phyloP scores from a whole-genome alignment of 1,140 invertebrate species.

The Drosophila fuyamai region DNA sequence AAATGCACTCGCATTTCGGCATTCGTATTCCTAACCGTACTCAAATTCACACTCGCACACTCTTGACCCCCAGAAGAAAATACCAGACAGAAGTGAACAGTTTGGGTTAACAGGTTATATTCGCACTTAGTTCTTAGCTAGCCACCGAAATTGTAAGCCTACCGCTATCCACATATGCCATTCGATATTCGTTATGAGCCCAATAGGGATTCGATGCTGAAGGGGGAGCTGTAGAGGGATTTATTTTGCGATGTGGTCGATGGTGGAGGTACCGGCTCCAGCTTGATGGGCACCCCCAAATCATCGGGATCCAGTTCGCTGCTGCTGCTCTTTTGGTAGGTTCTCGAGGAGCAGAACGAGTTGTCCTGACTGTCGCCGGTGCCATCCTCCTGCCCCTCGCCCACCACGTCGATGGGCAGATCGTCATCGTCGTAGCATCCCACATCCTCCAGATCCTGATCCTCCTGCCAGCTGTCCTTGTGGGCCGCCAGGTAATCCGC shows the following conservation, averaged over 20 bases:
- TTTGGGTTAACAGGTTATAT: not conserved
- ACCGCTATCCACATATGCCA: not conserved
- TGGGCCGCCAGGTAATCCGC: conserved; percentile 90
- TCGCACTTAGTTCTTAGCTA: conserved; percentile 13
- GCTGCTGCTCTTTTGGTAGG: conserved; percentile 45
- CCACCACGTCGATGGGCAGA: conserved; percentile 86
- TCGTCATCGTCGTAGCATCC: conserved; percentile 84
- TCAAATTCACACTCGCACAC: conserved; percentile 8
- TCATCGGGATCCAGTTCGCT: conserved; percentile 15
- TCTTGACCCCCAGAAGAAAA: conserved; percentile 12
- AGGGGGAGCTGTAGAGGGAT: conserved; percentile 85
- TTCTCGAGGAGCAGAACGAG: conserved; percentile 86
- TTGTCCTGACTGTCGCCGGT: conserved; percentile 86
- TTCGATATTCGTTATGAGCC: conserved; percentile 51
- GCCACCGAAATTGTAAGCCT: conserved; percentile 22
- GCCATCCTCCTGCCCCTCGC: conserved; percentile 54
- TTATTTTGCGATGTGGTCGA: conserved; percentile 6
- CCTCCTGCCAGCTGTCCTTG: conserved; percentile 85
- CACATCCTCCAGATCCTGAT: conserved; percentile 89
- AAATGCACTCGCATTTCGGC: conserved; percentile 44
- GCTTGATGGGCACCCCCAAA: conserved; percentile 11
- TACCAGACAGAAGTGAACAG: not conserved
- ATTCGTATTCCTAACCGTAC: conserved; percentile 6
- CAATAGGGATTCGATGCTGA: conserved; percentile 93
- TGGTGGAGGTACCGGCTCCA: conserved; percentile 5